phyloP scores from a whole-genome alignment of 2,888 invertebrate species.

The Drosophila cognata region DNA sequence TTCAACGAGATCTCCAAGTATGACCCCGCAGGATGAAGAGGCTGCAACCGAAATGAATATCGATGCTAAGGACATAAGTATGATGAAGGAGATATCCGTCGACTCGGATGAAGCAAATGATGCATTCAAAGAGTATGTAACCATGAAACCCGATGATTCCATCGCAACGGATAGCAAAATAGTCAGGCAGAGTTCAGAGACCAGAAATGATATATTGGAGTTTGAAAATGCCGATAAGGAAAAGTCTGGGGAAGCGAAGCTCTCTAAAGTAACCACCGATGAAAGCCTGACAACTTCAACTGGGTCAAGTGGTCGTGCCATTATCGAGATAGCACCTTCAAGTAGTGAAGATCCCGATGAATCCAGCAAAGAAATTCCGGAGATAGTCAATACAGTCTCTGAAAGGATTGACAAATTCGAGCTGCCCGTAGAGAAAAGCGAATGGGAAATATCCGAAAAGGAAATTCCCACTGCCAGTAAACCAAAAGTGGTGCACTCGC shows the following conservation, averaged over 20 bases:
- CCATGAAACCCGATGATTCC: conserved; percentile 72
- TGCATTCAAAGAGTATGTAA: conserved; percentile 79
- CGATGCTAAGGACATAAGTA: conserved; percentile 68
- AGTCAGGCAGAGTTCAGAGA: conserved; percentile 83
- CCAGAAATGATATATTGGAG: conserved; percentile 83
- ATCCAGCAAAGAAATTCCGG: conserved; percentile 78
- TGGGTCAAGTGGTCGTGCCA: conserved; percentile 73
- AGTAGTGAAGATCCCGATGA: conserved; percentile 78
- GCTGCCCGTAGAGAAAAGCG: conserved; percentile 82
- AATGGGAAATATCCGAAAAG: conserved; percentile 83
- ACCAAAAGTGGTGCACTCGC: conserved; percentile 80
- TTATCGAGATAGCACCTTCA: conserved; percentile 70
- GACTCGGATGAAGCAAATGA: conserved; percentile 79
- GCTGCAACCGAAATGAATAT: conserved; percentile 52
- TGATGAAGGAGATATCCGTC: conserved; percentile 76
- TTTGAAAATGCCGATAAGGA: conserved; percentile 71
- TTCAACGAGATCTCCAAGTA: conserved; percentile 64
- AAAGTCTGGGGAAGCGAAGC: conserved; percentile 49
- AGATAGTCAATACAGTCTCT: conserved; percentile 66
- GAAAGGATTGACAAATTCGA: conserved; percentile 76
- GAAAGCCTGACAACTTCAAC: conserved; percentile 73
- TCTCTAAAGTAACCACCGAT: conserved; percentile 73
- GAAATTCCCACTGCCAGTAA: conserved; percentile 71
- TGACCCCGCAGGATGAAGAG: conserved; percentile 65
- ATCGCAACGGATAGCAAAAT: conserved; percentile 70